These are phyloP conservation scores for Sinosuthora webbiana DNA, from an alignment of 2,113 vertebrate genomes.

Conservation along the genomic window DNA sequence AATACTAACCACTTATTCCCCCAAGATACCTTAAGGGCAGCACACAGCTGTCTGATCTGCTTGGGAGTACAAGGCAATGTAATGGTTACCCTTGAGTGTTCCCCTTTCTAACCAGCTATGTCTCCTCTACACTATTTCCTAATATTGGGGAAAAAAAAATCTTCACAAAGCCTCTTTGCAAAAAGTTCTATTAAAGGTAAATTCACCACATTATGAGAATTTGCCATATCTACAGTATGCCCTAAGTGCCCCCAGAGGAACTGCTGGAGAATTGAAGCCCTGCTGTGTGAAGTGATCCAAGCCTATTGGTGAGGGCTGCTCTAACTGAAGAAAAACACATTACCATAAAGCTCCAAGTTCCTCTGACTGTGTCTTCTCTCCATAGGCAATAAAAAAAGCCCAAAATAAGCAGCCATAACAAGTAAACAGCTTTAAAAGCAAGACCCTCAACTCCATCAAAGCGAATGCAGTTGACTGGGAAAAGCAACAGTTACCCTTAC, in stretches of 20 bases:
- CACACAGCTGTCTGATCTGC: neutral
- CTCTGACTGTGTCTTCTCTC: neutral
- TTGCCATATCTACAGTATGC: rapidly evolving
- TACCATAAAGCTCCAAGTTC: neutral
- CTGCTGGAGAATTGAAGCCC: rapidly evolving
- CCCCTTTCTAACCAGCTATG: neutral
- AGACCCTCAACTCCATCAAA: neutral
- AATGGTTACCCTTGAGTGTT: neutral
- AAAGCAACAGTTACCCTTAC: neutral
- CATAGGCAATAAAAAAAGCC: neutral
- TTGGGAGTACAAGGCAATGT: rapidly evolving
- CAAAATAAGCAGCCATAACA: neutral
- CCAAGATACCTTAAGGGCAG: neutral
- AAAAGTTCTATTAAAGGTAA: neutral
- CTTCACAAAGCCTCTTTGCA: neutral
- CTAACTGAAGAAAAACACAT: neutral
- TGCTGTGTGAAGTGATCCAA: rapidly evolving
- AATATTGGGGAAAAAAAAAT: neutral
- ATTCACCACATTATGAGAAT: neutral
- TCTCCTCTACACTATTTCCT: neutral
- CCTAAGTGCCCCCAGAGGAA: neutral
- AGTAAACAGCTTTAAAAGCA: neutral
- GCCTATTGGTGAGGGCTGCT: neutral
- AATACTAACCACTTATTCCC: neutral
- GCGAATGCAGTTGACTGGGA: rapidly evolving